Evolutionary conservation across 2,888 invertebrate species (phyloP).

Genomic region (Serrognathus titanus): DNA sequence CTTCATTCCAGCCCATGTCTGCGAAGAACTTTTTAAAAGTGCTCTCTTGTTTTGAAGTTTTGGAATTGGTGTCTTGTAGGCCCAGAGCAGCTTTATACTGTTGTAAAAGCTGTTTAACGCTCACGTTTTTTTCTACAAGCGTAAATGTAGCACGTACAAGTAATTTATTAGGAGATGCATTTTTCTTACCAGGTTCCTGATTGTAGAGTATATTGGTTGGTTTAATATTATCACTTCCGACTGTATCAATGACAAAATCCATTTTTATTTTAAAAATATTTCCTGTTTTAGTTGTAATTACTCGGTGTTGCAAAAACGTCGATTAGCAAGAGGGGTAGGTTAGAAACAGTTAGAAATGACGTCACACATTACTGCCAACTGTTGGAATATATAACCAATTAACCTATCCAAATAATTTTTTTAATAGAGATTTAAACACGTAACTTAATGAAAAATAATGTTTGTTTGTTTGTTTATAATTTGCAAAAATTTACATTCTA

Average conservation of each 20-base stretch:
- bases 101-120: slow-evolving; percentile 25
- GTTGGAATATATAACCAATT: too few species aligned
- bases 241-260: slow-evolving; percentile 60
- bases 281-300: too few species aligned
- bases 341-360: too few species aligned
- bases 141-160: slow-evolving; percentile 3
- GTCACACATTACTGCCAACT: too few species aligned
- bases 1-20: slow-evolving; percentile 25
- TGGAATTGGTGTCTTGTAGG: slow-evolving; percentile 6
- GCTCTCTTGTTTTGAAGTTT: slow-evolving; percentile 16
- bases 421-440: too few species aligned
- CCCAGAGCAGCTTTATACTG: slow-evolving; percentile 26
- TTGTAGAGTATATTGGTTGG: neutral
- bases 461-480: too few species aligned
- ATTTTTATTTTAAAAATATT: slow-evolving; percentile 36
- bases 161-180: neutral
- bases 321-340: too few species aligned
- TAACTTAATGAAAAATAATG: too few species aligned
- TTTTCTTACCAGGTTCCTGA: neutral
- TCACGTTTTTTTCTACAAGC: slow-evolving; percentile 11
- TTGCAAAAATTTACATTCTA: too few species aligned
- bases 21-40: slow-evolving; percentile 2
- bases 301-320: too few species aligned
- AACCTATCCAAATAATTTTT: too few species aligned
- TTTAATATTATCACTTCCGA: slow-evolving; percentile 37